phyloP scores from a whole-genome alignment of 1,140 invertebrate genomes.

The Pseudomyrmex cubaensis region DNA sequence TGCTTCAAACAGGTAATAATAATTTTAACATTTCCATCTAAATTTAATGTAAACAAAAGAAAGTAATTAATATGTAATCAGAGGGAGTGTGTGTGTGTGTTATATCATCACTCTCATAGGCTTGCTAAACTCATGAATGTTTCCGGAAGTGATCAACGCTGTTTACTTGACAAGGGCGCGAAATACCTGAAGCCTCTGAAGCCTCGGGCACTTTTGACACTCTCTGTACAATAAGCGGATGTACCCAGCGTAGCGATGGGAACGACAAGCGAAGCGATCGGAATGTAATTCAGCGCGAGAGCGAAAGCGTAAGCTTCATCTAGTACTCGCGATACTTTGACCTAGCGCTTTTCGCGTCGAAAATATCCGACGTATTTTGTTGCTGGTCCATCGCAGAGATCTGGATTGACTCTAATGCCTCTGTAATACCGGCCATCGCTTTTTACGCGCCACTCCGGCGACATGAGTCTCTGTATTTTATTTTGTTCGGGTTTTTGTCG shows the following conservation, averaged over 20 bases:
- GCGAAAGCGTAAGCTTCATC: conserved; percentile 56
- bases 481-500: conserved; percentile 50
- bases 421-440: conserved; percentile 59
- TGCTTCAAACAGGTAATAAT: background rate
- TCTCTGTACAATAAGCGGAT: conserved; percentile 38
- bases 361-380: conserved; percentile 60
- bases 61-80: background rate
- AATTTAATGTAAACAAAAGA: background rate
- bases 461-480: conserved; percentile 54
- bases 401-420: conserved; percentile 58
- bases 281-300: conserved; percentile 56
- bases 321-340: conserved; percentile 51
- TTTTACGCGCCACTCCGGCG: conserved; percentile 51
- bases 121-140: background rate
- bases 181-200: conserved; percentile 5
- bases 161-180: background rate
- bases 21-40: background rate
- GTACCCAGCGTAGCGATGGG: conserved; percentile 19
- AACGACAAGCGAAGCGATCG: conserved; percentile 38
- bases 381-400: conserved; percentile 51
- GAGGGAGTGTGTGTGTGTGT: too few relatives aligned
- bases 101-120: too few relatives aligned
- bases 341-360: conserved; percentile 45
- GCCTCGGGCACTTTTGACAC: conserved; percentile 41
- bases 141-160: conserved; percentile 17